Conservation (phyloP, 2,113 vertebrate genomes). For the Cynocephalus volans region DNA sequence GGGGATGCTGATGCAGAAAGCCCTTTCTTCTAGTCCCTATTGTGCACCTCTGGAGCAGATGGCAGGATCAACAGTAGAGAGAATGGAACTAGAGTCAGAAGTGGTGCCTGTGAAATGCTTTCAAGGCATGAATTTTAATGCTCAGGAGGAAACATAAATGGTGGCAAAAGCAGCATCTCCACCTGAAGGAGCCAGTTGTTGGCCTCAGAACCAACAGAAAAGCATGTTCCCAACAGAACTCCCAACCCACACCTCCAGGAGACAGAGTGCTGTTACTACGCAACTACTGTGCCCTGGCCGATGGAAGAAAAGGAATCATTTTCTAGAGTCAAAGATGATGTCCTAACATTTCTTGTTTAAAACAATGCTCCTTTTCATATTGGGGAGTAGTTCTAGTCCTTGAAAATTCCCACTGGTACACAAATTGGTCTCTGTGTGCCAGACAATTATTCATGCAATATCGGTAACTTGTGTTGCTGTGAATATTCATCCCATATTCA, state of each 20-base stretch:
- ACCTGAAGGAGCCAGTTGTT: background rate
- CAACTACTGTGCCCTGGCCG: background rate
- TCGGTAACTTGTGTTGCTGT: background rate
- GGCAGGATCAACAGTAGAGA: background rate
- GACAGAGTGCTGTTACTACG: accelerated
- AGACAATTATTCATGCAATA: background rate
- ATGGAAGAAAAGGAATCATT: background rate
- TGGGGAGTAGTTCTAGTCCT: background rate
- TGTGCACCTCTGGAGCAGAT: background rate
- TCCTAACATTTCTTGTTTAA: background rate
- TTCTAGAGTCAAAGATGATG: background rate
- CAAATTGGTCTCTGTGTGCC: background rate
- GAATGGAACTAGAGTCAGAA: background rate
- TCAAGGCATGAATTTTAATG: background rate
- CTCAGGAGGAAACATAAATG: background rate
- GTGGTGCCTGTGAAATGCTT: background rate
- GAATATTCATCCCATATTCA: background rate
- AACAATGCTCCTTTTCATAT: background rate
- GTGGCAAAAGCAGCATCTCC: background rate
- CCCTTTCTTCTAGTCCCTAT: background rate
- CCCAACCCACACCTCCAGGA: background rate
- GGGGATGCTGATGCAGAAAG: background rate
- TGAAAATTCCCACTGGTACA: background rate
- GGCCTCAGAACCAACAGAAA: background rate
- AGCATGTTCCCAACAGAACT: background rate